Evolutionary conservation across 2,113 vertebrate species (phyloP), one percentile per base, ranked within the genome.

Genomic region (Butorides virescens): DNA sequence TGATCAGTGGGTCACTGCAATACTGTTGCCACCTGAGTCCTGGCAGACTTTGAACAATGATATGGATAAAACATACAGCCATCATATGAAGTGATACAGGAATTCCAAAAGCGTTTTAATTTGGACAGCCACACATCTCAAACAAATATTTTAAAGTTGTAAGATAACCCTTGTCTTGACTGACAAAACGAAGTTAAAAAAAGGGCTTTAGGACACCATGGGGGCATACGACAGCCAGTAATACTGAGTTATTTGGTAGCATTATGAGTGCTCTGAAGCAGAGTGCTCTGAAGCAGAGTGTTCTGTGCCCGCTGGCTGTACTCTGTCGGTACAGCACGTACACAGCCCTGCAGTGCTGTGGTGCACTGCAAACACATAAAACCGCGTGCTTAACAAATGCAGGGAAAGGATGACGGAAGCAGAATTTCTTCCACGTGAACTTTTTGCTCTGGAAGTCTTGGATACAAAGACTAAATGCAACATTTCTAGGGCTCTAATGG

Each of bases 221-320:
- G n/a, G 63, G 75, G 13, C 59, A 47, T 5, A 65, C 1, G 3
- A 71, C n/a, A 67, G 7, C 13, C 67, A 74, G 52, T 9, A 34
- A 13, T 2, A 25, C 6, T 0, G 74, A 65, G 66, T 13, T 85
- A 14, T 12, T 29, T 44, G 81, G 81, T 21, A 39, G 78, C 7
- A 18, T 27, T 49, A 17, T 0, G 58, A 72, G 71, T 42, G 90
- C 67, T 74, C 5, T 8, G 56, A 32, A 50, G 63, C 93, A 59
- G 77, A 36, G 75, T 4, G 68, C 67, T 84, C 86, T 20, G 82
- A 32, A 50, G 63, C 93, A 59, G 77, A 36, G 75, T 4, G 68
- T 71, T 84, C 86, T 20, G 82, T 88, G 93, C 82, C 78, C 83
- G 84, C 74, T 58, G 87, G 34, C 90, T 80, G 88, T 53, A 15